phyloP scores from a whole-genome alignment of 2,113 vertebrate genomes.

The Spea multiplicata region DNA sequence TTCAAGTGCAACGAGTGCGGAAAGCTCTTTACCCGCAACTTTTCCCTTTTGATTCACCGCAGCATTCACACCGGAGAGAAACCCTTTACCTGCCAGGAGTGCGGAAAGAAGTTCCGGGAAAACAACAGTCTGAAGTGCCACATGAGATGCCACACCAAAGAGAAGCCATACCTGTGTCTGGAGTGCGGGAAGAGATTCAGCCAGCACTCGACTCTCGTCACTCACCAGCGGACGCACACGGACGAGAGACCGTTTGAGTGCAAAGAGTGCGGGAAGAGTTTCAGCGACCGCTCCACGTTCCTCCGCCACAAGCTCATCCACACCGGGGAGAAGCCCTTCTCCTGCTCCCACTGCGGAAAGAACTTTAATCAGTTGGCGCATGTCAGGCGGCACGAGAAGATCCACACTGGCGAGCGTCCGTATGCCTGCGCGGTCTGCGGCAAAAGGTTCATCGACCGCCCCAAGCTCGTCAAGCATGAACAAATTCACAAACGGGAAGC shows the following conservation, averaged over 20 bases:
- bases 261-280: constrained; percentile 24
- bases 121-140: constrained; percentile 12
- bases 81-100: constrained; percentile 22
- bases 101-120: constrained; percentile 19
- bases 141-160: constrained; percentile 32
- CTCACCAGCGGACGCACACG: constrained; percentile 19
- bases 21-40: constrained; percentile 28
- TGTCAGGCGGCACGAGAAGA: constrained; percentile 30
- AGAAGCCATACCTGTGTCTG: constrained; percentile 25
- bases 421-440: constrained; percentile 9
- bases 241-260: constrained; percentile 25
- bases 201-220: not conserved
- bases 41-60: constrained; percentile 2
- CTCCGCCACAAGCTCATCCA: constrained; percentile 25
- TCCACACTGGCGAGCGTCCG: constrained; percentile 26
- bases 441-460: constrained; percentile 25
- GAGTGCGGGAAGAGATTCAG: constrained; percentile 26
- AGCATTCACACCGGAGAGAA: constrained; percentile 23
- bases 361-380: constrained; percentile 26
- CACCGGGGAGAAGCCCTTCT: constrained; percentile 35
- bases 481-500: not conserved
- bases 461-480: constrained; percentile 30
- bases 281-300: constrained; percentile 15
- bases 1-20: constrained; percentile 26
- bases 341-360: constrained; percentile 24